These are phyloP conservation scores for Lipophrys pholis DNA, from an alignment of 2,113 vertebrate species.

Conservation along the genomic window DNA sequence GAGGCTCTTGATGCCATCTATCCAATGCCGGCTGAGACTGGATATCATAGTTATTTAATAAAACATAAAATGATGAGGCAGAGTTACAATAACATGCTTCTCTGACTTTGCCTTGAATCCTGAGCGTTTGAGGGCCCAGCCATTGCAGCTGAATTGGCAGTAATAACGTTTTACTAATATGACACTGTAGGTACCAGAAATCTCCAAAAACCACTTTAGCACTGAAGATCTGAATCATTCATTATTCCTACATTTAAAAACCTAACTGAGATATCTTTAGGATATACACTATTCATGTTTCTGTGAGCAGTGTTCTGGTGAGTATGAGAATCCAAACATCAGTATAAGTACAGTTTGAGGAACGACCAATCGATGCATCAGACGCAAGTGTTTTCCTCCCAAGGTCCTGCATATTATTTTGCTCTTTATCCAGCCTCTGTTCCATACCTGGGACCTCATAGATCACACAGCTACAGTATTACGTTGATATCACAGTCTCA, in stretches of 20 bases:
- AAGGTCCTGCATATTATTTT: slow-evolving; percentile 47
- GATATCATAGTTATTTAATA: slow-evolving; percentile 72
- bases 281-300: slow-evolving; percentile 63
- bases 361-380: slow-evolving; percentile 41
- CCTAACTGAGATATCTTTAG: slow-evolving; percentile 51
- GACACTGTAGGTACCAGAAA: slow-evolving; percentile 45
- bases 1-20: slow-evolving; percentile 60
- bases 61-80: slow-evolving; percentile 65
- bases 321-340: slow-evolving; percentile 47
- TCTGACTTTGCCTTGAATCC: slow-evolving; percentile 57
- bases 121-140: slow-evolving; percentile 23
- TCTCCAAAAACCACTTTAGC: slow-evolving; percentile 46
- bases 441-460: slow-evolving; percentile 30
- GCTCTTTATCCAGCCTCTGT: slow-evolving; percentile 15
- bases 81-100: slow-evolving; percentile 65
- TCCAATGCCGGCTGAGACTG: slow-evolving; percentile 35
- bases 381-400: slow-evolving; percentile 42
- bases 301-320: slow-evolving; percentile 12
- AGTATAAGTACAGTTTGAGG: slow-evolving; percentile 57
- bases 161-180: slow-evolving; percentile 50
- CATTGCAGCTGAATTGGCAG: slow-evolving; percentile 7
- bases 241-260: slow-evolving; percentile 50
- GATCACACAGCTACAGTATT: slow-evolving; percentile 47
- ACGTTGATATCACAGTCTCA: slow-evolving; percentile 30
- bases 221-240: slow-evolving; percentile 57